phyloP scores from a whole-genome alignment of 2,888 invertebrate genomes.

The Pterobdella sp. region DNA sequence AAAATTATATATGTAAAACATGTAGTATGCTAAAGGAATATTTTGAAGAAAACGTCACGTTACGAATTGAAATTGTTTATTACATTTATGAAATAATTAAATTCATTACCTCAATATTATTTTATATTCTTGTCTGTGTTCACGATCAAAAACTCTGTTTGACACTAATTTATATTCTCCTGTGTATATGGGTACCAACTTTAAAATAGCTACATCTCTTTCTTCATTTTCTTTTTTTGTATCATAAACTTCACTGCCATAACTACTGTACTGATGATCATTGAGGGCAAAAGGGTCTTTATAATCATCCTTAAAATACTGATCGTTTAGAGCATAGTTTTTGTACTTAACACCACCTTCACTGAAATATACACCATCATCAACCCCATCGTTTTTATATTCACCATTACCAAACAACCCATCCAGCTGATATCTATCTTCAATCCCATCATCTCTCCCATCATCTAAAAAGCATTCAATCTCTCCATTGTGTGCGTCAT shows the following conservation, averaged over 20 bases:
- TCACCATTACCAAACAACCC: constrained; percentile 42
- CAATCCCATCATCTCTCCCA: background rate
- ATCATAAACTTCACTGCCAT: constrained; percentile 7
- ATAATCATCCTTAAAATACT: too few species aligned
- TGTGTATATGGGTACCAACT: constrained; percentile 41
- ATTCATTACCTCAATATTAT: constrained; percentile 22
- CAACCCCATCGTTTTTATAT: background rate
- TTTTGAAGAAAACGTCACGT: too few species aligned
- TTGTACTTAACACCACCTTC: background rate
- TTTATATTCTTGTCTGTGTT: background rate
- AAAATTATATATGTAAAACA: too few species aligned
- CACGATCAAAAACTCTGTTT: constrained; percentile 34
- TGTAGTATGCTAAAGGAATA: too few species aligned
- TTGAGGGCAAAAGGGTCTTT: too few species aligned
- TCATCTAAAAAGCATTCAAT: constrained; percentile 52
- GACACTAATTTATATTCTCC: constrained; percentile 59
- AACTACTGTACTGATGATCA: too few species aligned
- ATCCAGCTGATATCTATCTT: background rate
- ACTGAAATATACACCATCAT: too few species aligned
- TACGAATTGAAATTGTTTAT: too few species aligned
- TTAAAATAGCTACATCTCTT: constrained; percentile 35
- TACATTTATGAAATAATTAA: too few species aligned
- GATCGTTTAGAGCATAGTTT: background rate
- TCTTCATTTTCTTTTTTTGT: background rate
- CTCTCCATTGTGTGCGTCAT: constrained; percentile 74